These are phyloP conservation scores for Theretra japonica DNA, from an alignment of 2,888 invertebrate genomes.

Conservation along the genomic window DNA sequence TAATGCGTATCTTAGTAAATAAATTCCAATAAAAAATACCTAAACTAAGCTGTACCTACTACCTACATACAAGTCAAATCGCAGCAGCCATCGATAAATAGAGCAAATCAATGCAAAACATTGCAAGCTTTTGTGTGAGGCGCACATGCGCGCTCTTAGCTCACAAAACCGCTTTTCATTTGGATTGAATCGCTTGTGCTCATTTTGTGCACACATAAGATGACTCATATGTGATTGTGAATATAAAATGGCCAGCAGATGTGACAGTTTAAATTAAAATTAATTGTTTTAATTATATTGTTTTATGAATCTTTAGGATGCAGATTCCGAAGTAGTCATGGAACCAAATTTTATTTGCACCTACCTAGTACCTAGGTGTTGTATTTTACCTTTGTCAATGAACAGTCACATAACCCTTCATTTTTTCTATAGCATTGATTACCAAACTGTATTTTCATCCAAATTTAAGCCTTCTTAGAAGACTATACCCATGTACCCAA, in stretches of 20 bases:
- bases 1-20: background rate
- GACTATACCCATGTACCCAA: background rate
- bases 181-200: constrained; percentile 73
- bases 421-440: no score
- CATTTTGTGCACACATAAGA: constrained; percentile 59
- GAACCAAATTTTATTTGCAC: no score
- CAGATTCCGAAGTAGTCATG: no score
- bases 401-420: no score
- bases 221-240: constrained; percentile 52
- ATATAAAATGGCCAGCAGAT: constrained; percentile 35
- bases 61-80: constrained; percentile 54
- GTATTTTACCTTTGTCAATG: no score
- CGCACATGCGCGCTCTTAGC: constrained; percentile 76
- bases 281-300: background rate
- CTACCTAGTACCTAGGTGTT: background rate
- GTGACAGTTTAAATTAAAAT: constrained; percentile 31
- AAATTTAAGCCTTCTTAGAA: background rate
- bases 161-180: constrained; percentile 82
- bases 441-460: no score
- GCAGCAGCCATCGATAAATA: constrained; percentile 68
- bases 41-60: constrained; percentile 31
- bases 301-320: background rate
- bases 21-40: background rate
- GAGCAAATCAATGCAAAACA: constrained; percentile 71
- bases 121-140: constrained; percentile 66